Evolutionary conservation across 2,888 invertebrate species (phyloP).

Genomic region (Tenthredo scrophulariae): DNA sequence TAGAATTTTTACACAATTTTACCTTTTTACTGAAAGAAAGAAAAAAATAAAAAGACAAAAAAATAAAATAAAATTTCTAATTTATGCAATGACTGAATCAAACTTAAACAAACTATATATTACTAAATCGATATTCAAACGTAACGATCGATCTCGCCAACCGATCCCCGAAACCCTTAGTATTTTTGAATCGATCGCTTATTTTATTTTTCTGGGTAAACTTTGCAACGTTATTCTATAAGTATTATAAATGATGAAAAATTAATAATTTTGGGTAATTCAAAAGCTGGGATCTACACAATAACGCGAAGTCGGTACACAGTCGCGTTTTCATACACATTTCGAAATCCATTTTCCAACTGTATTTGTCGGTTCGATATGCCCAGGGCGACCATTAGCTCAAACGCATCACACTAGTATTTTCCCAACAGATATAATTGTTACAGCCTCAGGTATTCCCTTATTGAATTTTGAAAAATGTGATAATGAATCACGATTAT

Average conservation of each 20-base stretch:
- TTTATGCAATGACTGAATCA: neutral
- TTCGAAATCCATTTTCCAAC: conserved; percentile 11
- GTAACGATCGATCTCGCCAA: neutral
- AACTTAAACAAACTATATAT: neutral
- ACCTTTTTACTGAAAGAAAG: neutral
- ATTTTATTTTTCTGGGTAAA: neutral
- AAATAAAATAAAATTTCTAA: neutral
- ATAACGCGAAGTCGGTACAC: neutral
- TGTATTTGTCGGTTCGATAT: conserved; percentile 11
- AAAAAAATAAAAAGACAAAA: neutral
- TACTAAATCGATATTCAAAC: neutral
- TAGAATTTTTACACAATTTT: neutral
- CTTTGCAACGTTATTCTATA: too few species aligned
- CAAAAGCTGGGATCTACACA: neutral
- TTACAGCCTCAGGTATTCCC: neutral
- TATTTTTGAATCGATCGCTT: neutral
- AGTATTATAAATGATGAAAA: too few species aligned
- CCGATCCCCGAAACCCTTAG: neutral
- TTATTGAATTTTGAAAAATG: neutral
- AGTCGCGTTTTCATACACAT: neutral
- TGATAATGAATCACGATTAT: neutral
- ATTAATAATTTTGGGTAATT: neutral
- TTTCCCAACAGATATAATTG: conserved; percentile 5
- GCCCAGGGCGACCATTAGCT: conserved; percentile 13
- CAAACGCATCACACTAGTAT: neutral